Percentiles rank a stretch among this genome's conserved stretches.
These are phyloP conservation scores for Scaptomyza parva DNA, from an alignment of 2,888 invertebrate species.

Conservation along the genomic window DNA sequence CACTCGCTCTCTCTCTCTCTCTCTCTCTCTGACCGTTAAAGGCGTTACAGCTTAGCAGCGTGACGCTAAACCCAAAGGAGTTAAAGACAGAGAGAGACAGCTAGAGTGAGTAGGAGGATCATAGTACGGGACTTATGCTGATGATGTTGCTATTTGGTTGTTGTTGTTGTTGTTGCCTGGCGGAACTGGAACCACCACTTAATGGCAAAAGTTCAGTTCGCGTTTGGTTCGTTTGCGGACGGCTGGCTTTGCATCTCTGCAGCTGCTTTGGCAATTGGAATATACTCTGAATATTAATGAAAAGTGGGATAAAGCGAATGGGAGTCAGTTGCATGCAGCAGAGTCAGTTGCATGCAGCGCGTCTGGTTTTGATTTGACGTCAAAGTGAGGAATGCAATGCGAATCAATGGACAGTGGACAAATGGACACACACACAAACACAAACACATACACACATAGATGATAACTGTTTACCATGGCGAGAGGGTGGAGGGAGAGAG, in stretches of 20 bases:
- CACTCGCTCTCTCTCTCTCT: too few relatives aligned
- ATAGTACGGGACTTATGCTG: not conserved
- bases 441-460: not conserved
- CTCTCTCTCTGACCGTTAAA: not conserved
- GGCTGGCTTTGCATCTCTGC: too few relatives aligned
- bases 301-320: not conserved
- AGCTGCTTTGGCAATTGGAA: constrained; percentile 48
- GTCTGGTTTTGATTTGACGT: constrained; percentile 77
- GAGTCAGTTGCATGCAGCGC: constrained; percentile 43
- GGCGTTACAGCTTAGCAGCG: not conserved
- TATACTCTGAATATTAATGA: constrained; percentile 1
- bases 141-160: constrained; percentile 1
- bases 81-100: not conserved
- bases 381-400: constrained; percentile 64
- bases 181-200: constrained; percentile 60
- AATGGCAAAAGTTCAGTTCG: constrained; percentile 53
- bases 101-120: not conserved
- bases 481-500: too few relatives aligned
- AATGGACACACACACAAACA: constrained; percentile 1
- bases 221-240: not conserved
- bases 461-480: constrained; percentile 18
- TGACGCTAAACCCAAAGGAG: too few relatives aligned
- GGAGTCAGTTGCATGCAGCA: not conserved
- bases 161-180: constrained; percentile 30
- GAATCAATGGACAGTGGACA: constrained; percentile 12